Evolutionary conservation across 2,797 vertebrate genomes (phyloP).

Genomic region (Poeciliopsis paucimaculata): DNA sequence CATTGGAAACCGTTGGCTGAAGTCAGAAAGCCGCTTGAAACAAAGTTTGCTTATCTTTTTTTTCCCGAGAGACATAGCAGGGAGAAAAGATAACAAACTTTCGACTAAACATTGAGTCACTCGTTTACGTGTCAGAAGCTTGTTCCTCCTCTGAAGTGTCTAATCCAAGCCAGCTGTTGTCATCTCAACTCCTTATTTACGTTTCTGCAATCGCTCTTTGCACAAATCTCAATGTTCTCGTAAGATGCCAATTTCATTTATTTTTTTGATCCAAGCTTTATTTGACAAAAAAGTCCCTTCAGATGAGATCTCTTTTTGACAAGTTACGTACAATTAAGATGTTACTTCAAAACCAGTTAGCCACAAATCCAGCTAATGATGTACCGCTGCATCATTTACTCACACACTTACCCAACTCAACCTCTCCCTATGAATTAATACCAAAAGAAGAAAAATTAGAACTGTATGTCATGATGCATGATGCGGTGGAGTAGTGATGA

Average conservation of each 20-base stretch:
- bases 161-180: slow-evolving; percentile 42
- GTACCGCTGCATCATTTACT: neutral
- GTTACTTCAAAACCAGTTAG: neutral
- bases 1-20: slow-evolving; percentile 16
- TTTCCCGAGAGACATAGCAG: slow-evolving; percentile 12
- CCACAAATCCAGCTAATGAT: neutral
- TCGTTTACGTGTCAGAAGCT: slow-evolving; percentile 31
- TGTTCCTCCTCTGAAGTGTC: slow-evolving; percentile 48
- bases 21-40: slow-evolving; percentile 28
- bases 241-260: neutral
- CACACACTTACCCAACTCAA: neutral
- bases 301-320: neutral
- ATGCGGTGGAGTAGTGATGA: neutral
- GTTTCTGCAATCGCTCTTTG: neutral
- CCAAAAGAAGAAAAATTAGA: neutral
- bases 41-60: slow-evolving; percentile 12
- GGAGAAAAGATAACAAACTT: slow-evolving; percentile 35
- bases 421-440: neutral
- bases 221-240: neutral
- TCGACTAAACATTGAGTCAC: slow-evolving; percentile 31
- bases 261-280: neutral
- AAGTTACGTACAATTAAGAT: neutral
- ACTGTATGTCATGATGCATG: neutral
- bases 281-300: neutral
- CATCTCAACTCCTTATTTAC: neutral